Percentiles rank a stretch among this genome's conserved stretches.
Conservation (phyloP, 1,140 invertebrate species). For the Sarcophaga peregrina region DNA sequence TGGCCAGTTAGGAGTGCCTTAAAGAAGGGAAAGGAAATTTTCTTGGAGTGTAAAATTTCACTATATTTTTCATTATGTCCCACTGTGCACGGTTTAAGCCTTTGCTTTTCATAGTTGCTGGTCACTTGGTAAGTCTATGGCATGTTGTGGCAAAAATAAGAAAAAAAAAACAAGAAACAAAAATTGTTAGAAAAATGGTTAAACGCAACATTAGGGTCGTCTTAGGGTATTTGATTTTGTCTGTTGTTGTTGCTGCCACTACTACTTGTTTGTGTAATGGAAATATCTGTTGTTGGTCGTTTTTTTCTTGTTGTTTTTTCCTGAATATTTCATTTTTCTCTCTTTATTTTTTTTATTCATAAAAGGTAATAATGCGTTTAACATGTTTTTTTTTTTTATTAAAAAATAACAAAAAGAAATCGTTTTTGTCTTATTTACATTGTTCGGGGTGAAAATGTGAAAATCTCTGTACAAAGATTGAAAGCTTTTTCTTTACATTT, state of each 20-base stretch:
- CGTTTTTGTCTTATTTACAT: neutral
- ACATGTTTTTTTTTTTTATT: conserved; percentile 33
- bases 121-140: neutral
- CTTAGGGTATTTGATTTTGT: conserved; percentile 2
- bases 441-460: neutral
- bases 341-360: conserved; percentile 2
- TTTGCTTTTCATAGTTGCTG: neutral
- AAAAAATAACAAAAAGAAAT: neutral
- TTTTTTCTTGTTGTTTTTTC: no score
- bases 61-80: neutral
- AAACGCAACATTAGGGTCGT: conserved; percentile 15
- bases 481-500: conserved; percentile 29
- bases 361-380: conserved; percentile 41
- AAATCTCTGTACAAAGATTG: conserved; percentile 4
- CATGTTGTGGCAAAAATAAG: no score
- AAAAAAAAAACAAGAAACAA: neutral
- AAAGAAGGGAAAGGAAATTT: no score
- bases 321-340: no score
- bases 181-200: neutral
- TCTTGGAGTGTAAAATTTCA: neutral
- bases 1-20: no score
- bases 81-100: neutral
- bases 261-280: neutral
- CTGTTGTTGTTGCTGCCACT: neutral
- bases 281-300: neutral